phyloP scores from a whole-genome alignment of 2,113 vertebrate genomes.

The Hemicordylus capensis region DNA sequence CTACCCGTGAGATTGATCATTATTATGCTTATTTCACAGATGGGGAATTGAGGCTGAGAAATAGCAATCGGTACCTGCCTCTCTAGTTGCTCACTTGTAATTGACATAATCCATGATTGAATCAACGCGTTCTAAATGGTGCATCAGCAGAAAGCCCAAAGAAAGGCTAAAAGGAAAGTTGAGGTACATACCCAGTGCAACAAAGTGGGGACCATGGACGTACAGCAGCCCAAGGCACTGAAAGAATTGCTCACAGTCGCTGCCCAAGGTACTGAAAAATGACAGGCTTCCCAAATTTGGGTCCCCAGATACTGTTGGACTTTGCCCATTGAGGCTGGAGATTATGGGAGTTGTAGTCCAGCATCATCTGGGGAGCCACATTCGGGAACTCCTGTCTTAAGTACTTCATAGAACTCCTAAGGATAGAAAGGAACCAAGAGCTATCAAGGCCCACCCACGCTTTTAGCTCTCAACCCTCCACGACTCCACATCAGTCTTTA shows the following conservation, averaged over 20 bases:
- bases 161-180: background rate
- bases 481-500: too few relatives aligned
- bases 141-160: rapidly evolving
- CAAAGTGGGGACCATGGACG: too few relatives aligned
- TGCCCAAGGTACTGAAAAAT: rapidly evolving
- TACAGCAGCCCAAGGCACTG: too few relatives aligned
- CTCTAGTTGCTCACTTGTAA: background rate
- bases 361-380: too few relatives aligned
- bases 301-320: too few relatives aligned
- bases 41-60: background rate
- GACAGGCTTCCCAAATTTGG: rapidly evolving
- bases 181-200: background rate
- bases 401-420: background rate
- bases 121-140: too few relatives aligned
- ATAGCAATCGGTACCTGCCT: background rate
- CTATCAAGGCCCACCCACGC: too few relatives aligned
- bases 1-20: background rate
- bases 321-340: too few relatives aligned
- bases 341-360: too few relatives aligned
- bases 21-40: background rate
- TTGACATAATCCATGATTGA: background rate
- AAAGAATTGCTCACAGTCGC: conserved; percentile 9
- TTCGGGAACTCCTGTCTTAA: too few relatives aligned
- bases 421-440: background rate
- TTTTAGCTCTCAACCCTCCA: too few relatives aligned